phyloP scores from a whole-genome alignment of 2,888 invertebrate species.

The Exocentrus adspersus region DNA sequence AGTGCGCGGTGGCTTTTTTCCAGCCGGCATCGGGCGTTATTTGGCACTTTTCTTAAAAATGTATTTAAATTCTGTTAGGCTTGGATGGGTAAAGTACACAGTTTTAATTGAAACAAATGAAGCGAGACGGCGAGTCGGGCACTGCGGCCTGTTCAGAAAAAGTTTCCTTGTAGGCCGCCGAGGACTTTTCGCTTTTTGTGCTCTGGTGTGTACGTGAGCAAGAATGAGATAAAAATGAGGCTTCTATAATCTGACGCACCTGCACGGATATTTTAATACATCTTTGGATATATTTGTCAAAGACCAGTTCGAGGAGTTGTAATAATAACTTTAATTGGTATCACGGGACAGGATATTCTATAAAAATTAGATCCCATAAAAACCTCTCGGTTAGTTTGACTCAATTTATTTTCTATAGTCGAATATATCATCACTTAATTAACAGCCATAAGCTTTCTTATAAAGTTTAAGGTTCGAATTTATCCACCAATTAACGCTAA shows the following conservation, averaged over 20 bases:
- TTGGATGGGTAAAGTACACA: slow-evolving; percentile 14
- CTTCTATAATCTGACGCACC: too few species aligned
- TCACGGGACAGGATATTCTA: too few species aligned
- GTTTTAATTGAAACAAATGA: slow-evolving; percentile 18
- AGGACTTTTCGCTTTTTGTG: neutral
- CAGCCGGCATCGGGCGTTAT: neutral
- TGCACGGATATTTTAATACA: too few species aligned
- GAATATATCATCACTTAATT: neutral
- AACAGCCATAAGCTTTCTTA: neutral
- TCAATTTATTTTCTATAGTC: too few species aligned
- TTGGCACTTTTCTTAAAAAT: slow-evolving; percentile 10
- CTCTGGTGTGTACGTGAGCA: too few species aligned
- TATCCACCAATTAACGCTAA: neutral
- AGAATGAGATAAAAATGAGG: too few species aligned
- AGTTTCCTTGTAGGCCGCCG: neutral
- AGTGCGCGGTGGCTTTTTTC: neutral
- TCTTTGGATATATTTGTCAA: too few species aligned
- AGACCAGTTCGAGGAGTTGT: too few species aligned
- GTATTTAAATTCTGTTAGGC: slow-evolving; percentile 14
- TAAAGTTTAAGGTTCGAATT: neutral
- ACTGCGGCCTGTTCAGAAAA: neutral
- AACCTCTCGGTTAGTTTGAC: too few species aligned
- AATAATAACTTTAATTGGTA: too few species aligned
- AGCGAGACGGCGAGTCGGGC: slow-evolving; percentile 1
- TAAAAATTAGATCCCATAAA: too few species aligned